A percentile compares a stretch with the other conserved stretches of the same genome.
These are phyloP conservation scores for Lagodon rhomboides DNA, from an alignment of 2,797 vertebrate genomes.

Conservation along the genomic window DNA sequence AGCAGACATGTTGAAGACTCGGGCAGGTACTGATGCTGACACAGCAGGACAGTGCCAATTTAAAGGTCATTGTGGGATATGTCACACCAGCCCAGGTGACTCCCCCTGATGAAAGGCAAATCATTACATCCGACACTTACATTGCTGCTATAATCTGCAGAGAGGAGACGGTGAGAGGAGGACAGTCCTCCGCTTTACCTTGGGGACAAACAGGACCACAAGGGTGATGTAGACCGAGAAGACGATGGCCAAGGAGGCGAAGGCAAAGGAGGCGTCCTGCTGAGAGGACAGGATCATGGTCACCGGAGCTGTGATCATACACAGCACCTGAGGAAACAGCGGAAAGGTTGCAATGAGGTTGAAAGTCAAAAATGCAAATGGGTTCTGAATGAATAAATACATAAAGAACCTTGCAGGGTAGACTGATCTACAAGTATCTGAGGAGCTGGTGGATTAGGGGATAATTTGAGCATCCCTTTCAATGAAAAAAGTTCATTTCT, in stretches of 20 bases:
- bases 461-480: neutral
- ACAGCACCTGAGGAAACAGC: slow-evolving; percentile 85
- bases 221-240: slow-evolving; percentile 94
- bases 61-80: slow-evolving; percentile 7
- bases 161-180: neutral
- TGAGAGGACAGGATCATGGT: slow-evolving; percentile 94
- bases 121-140: slow-evolving; percentile 28
- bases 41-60: neutral
- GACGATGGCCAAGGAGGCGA: slow-evolving; percentile 91
- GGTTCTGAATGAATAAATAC: neutral
- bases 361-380: neutral
- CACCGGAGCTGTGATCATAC: slow-evolving; percentile 93
- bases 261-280: slow-evolving; percentile 93
- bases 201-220: slow-evolving; percentile 93
- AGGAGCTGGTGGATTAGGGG: too few species aligned
- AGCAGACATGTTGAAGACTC: neutral
- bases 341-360: neutral
- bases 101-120: slow-evolving; percentile 24
- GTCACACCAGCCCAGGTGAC: slow-evolving; percentile 11
- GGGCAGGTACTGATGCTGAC: slow-evolving; percentile 24
- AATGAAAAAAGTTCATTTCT: neutral
- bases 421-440: neutral
- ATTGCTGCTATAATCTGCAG: slow-evolving; percentile 15
- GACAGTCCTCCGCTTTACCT: slow-evolving; percentile 76
- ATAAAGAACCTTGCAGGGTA: neutral